Evolutionary conservation across 2,888 invertebrate genomes (phyloP).

Genomic region (Buathra laborator): DNA sequence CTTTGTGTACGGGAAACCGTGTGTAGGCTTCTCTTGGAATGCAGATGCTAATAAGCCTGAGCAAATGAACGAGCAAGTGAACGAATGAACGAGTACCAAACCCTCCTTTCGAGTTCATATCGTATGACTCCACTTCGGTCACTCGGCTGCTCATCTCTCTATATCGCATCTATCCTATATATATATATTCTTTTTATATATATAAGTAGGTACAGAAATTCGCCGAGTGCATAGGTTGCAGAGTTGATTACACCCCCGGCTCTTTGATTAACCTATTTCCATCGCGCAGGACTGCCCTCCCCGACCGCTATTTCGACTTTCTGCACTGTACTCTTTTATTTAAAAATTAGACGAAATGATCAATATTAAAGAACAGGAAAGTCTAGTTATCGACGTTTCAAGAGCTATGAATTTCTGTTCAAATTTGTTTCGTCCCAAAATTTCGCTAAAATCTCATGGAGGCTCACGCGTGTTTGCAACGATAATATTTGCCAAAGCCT

Average conservation of each 20-base stretch:
- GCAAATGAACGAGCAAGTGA: constrained; percentile 58
- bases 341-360: background rate
- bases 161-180: constrained; percentile 13
- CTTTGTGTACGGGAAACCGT: constrained; percentile 3
- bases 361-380: background rate
- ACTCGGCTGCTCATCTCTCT: constrained; percentile 48
- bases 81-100: constrained; percentile 48
- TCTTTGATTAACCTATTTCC: constrained; percentile 75
- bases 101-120: constrained; percentile 10
- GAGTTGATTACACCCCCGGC: constrained; percentile 72
- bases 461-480: background rate
- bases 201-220: constrained; percentile 28
- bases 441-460: background rate
- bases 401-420: background rate
- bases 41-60: constrained; percentile 54
- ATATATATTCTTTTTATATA: background rate
- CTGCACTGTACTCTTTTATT: background rate
- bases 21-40: constrained; percentile 8
- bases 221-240: constrained; percentile 42
- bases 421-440: background rate
- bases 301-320: constrained; percentile 51
- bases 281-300: constrained; percentile 58
- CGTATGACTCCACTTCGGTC: constrained; percentile 44
- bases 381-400: background rate
- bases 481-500: background rate